These are phyloP conservation scores for Rousettus leschenaultii DNA, from an alignment of 2,113 vertebrate species.

Conservation along the genomic window DNA sequence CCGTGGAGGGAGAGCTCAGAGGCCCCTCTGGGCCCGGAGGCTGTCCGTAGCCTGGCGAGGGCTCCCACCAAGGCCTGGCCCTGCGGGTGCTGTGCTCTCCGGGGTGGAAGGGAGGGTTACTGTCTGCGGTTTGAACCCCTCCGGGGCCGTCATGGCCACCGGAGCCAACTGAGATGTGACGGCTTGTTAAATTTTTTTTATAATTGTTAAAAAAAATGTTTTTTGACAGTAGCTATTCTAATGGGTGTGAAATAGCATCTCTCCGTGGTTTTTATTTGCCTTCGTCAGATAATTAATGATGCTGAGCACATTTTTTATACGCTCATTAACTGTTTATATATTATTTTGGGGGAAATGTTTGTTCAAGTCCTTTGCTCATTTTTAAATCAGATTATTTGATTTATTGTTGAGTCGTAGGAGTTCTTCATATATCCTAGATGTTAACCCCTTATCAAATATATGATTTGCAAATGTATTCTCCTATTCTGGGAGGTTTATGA, in stretches of 20 bases:
- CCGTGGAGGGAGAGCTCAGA: neutral
- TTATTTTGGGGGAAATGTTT: neutral
- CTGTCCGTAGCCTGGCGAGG: neutral
- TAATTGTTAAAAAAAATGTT: too few species aligned
- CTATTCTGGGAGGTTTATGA: neutral
- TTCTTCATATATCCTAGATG: neutral
- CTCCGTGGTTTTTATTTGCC: neutral
- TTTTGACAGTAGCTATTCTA: neutral
- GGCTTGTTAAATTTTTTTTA: too few species aligned
- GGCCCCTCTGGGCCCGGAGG: neutral
- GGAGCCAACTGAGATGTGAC: too few species aligned
- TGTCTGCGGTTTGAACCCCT: too few species aligned
- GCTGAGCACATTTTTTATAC: neutral
- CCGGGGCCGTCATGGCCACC: too few species aligned
- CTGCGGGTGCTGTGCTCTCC: too few species aligned
- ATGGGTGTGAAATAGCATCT: neutral
- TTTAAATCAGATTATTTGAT: neutral
- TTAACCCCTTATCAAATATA: neutral
- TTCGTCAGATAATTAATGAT: neutral
- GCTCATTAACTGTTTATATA: neutral
- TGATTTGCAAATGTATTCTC: neutral
- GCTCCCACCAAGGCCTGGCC: neutral
- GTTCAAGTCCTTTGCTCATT: neutral
- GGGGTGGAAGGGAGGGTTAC: too few species aligned
- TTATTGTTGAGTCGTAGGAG: neutral